phyloP scores from a whole-genome alignment of 2,113 vertebrate species.

The Rhineura floridana region DNA sequence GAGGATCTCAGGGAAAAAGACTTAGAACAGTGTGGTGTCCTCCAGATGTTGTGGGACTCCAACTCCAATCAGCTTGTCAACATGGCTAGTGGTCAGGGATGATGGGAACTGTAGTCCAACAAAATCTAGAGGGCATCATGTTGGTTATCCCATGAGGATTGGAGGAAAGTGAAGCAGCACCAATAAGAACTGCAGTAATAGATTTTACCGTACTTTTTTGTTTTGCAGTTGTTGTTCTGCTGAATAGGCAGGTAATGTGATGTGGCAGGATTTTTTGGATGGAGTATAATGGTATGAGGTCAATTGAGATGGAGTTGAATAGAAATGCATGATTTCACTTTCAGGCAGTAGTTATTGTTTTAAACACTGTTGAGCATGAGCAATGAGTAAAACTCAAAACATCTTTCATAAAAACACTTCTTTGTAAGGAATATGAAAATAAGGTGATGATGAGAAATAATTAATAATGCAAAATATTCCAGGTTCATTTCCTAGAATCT shows the following conservation, averaged over 20 bases:
- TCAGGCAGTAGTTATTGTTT: conserved; percentile 40
- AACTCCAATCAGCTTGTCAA: too few species aligned
- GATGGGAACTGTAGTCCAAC: too few species aligned
- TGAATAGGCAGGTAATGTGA: conserved; percentile 42
- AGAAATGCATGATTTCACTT: conserved; percentile 33
- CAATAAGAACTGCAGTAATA: not conserved
- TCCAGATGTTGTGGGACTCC: too few species aligned
- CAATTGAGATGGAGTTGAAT: conserved; percentile 44
- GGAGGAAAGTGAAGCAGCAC: not conserved
- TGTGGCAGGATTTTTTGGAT: conserved; percentile 42
- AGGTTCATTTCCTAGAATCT: too few species aligned
- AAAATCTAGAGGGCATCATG: too few species aligned
- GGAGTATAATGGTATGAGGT: conserved; percentile 21
- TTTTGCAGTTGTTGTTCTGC: conserved; percentile 42
- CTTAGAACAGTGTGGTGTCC: too few species aligned
- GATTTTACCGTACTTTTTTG: conserved; percentile 1
- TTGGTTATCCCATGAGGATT: not conserved
- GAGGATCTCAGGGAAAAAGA: not conserved
- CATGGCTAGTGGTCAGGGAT: too few species aligned
- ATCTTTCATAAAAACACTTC: conserved; percentile 18
- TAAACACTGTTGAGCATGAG: conserved; percentile 30
- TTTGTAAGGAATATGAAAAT: not conserved
- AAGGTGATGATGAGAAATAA: not conserved
- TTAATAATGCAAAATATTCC: not conserved
- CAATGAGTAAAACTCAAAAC: conserved; percentile 40